Evolutionary conservation across 2,797 vertebrate genomes (phyloP).

Genomic region (Chaetophractus vellerosus): DNA sequence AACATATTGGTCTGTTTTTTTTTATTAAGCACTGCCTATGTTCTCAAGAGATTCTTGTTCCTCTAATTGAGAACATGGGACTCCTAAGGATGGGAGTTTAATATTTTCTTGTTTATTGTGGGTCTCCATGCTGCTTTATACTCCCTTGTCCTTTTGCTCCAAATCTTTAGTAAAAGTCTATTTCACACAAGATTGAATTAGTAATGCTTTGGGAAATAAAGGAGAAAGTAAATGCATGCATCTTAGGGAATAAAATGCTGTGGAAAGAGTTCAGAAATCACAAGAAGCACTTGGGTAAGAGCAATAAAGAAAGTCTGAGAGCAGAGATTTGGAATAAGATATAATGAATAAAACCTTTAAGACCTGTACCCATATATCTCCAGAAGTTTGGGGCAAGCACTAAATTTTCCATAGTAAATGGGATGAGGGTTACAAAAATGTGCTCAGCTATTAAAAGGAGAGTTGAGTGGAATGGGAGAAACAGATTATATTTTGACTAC

Average conservation of each 20-base stretch:
- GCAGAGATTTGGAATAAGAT: not conserved
- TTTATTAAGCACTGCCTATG: too few relatives aligned
- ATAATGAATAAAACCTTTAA: not conserved
- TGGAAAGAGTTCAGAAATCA: not conserved
- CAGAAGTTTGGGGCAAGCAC: not conserved
- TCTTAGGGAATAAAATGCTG: not conserved
- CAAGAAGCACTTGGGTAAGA: not conserved
- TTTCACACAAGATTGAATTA: not conserved
- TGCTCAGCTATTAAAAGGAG: not conserved
- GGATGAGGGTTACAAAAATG: not conserved
- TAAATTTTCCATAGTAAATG: not conserved
- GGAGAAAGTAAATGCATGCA: not conserved
- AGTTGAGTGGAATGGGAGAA: not conserved
- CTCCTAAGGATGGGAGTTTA: too few relatives aligned
- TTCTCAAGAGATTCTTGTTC: too few relatives aligned
- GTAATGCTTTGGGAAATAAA: conserved; percentile 1
- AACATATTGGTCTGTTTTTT: too few relatives aligned
- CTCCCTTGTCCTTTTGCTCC: not conserved
- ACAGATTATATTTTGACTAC: not conserved
- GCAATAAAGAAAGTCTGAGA: not conserved
- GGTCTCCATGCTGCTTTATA: not conserved
- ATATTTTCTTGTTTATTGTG: too few relatives aligned
- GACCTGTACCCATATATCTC: not conserved
- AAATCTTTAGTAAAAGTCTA: not conserved
- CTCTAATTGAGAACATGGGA: too few relatives aligned